These are phyloP conservation scores for Natrix natrix DNA, from an alignment of 2,797 vertebrate genomes.

Conservation along the genomic window DNA sequence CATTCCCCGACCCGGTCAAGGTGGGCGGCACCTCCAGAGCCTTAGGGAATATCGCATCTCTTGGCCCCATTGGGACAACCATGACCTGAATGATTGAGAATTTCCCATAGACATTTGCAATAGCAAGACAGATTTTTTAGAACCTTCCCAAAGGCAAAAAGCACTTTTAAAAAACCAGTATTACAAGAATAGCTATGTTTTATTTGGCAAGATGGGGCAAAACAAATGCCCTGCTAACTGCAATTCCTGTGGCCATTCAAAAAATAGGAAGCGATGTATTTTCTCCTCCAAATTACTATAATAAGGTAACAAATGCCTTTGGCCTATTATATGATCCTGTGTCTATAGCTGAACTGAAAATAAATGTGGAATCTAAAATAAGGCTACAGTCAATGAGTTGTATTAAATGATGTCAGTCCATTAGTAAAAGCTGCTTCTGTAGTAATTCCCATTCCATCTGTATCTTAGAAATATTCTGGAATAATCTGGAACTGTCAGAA, in stretches of 20 bases:
- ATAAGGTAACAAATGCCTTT: slow-evolving; percentile 9
- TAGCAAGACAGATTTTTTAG: background rate
- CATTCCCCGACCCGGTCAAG: no score
- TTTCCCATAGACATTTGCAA: background rate
- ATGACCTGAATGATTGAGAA: background rate
- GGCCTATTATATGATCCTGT: background rate
- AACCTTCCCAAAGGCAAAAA: background rate
- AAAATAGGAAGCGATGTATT: background rate
- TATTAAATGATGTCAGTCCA: background rate
- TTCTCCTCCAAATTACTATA: slow-evolving; percentile 42
- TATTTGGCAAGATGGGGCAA: background rate
- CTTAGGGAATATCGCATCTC: no score
- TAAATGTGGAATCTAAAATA: slow-evolving; percentile 26
- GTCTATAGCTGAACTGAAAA: background rate
- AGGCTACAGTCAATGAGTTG: slow-evolving; percentile 19
- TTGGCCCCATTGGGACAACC: background rate
- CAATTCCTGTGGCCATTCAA: background rate
- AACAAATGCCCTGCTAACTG: background rate
- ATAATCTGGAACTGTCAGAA: background rate
- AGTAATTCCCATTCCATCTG: background rate
- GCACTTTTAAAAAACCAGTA: background rate
- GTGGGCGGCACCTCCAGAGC: no score
- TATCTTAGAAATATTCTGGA: background rate
- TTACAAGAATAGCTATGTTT: background rate
- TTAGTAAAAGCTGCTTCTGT: background rate